Percentiles rank a stretch among this genome's conserved stretches.
phyloP scores from a whole-genome alignment of 2,797 vertebrate species.

The Fratercula arctica region DNA sequence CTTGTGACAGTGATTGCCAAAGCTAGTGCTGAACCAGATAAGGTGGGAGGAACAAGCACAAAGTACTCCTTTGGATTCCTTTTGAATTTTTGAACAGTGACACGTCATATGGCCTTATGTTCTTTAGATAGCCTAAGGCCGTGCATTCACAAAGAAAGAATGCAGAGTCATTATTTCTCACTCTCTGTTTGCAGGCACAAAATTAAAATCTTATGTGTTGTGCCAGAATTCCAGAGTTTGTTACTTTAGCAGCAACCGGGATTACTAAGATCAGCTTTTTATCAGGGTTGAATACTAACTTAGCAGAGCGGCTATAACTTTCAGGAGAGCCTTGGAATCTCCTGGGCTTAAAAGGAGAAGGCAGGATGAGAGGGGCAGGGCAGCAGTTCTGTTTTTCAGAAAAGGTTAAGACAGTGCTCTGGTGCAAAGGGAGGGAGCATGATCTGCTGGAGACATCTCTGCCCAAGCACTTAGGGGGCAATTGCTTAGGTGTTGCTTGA shows the following conservation, averaged over 20 bases:
- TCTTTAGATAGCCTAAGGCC: not conserved
- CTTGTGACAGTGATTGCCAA: slow-evolving; percentile 52
- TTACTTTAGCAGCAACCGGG: not conserved
- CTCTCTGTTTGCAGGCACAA: not conserved
- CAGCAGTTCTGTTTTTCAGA: not conserved
- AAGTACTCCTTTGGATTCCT: slow-evolving; percentile 44
- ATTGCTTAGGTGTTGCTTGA: not conserved
- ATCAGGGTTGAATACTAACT: not conserved
- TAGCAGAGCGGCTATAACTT: not conserved
- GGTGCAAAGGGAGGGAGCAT: not conserved
- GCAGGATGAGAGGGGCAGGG: not conserved
- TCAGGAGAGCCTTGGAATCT: not conserved
- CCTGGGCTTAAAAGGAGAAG: not conserved
- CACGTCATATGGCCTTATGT: not conserved
- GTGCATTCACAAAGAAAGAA: not conserved
- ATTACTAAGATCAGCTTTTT: not conserved
- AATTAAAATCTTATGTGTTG: not conserved
- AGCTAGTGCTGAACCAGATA: slow-evolving; percentile 38
- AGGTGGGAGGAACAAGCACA: not conserved
- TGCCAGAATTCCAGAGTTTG: not conserved
- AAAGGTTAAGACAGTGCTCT: not conserved
- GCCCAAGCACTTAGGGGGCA: accelerated
- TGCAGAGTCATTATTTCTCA: slow-evolving; percentile 53
- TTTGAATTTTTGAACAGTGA: slow-evolving; percentile 53
- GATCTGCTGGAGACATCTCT: not conserved